Percentiles rank a stretch among this genome's conserved stretches.
phyloP scores from a whole-genome alignment of 2,888 invertebrate genomes.

The Gandaritis pyraliata region DNA sequence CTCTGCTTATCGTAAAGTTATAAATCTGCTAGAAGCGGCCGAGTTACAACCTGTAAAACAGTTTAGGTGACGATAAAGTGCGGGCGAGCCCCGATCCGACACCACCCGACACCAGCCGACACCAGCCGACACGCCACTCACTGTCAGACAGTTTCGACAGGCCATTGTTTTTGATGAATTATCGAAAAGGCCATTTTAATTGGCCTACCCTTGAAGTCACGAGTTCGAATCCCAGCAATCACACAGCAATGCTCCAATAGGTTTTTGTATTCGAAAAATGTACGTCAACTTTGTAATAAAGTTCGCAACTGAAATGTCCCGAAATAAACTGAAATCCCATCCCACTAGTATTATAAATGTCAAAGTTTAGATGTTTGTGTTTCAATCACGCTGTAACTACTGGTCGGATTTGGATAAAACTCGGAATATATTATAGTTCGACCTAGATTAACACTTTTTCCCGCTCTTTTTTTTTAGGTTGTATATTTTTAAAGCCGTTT shows the following conservation, averaged over 20 bases:
- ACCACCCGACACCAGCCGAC: neutral
- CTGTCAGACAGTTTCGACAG: neutral
- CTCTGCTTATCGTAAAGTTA: slow-evolving; percentile 35
- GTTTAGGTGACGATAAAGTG: slow-evolving; percentile 38
- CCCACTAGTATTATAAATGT: too few relatives aligned
- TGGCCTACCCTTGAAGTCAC: neutral
- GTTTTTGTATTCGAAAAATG: neutral
- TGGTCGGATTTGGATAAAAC: too few relatives aligned
- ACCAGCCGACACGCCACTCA: slow-evolving; percentile 1
- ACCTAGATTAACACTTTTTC: too few relatives aligned
- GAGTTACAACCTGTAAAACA: slow-evolving; percentile 42
- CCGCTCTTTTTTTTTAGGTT: too few relatives aligned
- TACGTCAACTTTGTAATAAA: neutral
- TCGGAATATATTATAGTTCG: too few relatives aligned
- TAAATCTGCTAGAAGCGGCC: slow-evolving; percentile 38
- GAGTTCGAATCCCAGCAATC: neutral
- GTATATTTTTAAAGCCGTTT: too few relatives aligned
- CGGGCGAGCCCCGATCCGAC: slow-evolving; percentile 15
- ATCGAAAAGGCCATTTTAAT: neutral
- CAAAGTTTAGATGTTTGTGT: too few relatives aligned
- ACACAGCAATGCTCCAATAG: neutral
- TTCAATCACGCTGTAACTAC: too few relatives aligned
- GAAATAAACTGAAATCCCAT: too few relatives aligned
- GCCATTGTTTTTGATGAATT: neutral
- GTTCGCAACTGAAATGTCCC: too few relatives aligned